Evolutionary conservation across 2,888 invertebrate genomes (phyloP).

Genomic region (Bhutanitis thaidina): DNA sequence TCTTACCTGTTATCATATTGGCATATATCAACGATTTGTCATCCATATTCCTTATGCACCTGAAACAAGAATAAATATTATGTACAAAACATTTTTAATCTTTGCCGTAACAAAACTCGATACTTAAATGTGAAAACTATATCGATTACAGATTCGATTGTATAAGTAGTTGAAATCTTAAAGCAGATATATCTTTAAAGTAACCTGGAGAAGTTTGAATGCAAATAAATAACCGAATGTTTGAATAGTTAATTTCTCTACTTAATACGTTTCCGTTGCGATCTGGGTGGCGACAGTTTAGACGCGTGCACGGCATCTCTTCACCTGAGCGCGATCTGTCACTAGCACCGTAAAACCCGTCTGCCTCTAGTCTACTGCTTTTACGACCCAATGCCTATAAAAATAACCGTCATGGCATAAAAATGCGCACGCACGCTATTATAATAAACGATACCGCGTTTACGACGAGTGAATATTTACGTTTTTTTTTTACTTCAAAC

Average conservation of each 20-base stretch:
- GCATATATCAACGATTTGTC: conserved; percentile 22
- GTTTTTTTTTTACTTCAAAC: conserved; percentile 61
- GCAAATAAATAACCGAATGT: no score
- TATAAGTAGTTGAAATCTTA: no score
- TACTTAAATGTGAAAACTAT: no score
- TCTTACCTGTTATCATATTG: conserved; percentile 29
- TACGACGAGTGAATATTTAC: conserved; percentile 53
- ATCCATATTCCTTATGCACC: conserved; percentile 52
- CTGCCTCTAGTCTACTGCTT: conserved; percentile 71
- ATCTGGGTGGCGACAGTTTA: background rate
- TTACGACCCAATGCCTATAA: conserved; percentile 73
- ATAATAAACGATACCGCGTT: conserved; percentile 51
- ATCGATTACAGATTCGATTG: no score
- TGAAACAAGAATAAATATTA: conserved; percentile 41
- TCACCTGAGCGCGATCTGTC: conserved; percentile 56
- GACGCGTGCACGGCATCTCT: conserved; percentile 36
- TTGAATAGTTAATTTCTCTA: background rate
- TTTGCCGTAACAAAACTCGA: no score
- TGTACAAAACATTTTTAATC: no score
- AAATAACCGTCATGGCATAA: conserved; percentile 64
- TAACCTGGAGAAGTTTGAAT: no score
- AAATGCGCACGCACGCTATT: conserved; percentile 44
- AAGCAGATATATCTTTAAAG: no score
- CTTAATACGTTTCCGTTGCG: background rate
- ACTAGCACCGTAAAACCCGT: conserved; percentile 62